Base-by-base conservation (phyloP, 2,797 vertebrate species). In the Pterois miles region DNA sequence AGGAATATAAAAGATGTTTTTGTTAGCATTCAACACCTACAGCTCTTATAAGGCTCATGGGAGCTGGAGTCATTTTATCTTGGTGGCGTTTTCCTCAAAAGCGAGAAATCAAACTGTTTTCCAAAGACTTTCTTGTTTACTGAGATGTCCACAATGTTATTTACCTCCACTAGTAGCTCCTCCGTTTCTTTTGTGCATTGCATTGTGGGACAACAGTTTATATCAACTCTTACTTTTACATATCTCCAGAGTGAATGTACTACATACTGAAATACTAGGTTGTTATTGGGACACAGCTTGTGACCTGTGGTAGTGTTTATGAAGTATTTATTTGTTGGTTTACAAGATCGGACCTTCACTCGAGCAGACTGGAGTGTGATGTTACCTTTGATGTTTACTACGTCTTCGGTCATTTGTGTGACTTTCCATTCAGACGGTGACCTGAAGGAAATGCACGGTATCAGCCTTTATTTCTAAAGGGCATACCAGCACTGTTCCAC, bases 111-210 rank as follows among this genome's bases (percentile, higher is more conserved):
- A 22, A 64, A 54, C 1, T 8, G 1, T 50, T 12, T 65, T 76
- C 81, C 79, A 83, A 82, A 90, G 81, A 71, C 25, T 76, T 31
- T 72, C 29, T 54, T 60, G 53, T 76, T 76, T 69, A 48, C 63
- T 57, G n/a, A 80, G 12, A 52, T 48, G 43, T n/a, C 50, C 31
- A 33, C 52, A 10, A 9, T 14, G 11, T 43, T 14, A 52, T 27
- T 38, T 57, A 75, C 54, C 31, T 78, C 12, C 11, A 53, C 43
- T 11, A 34, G 36, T 10, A 60, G 54, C 46, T 52, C 7, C 20
- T 13, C 13, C 3, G 9, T 50, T 70, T 60, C 5, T 48, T 78
- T 5, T n/a, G 6, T 48, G 36, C 46, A 27, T 27, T 43, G 54
- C 65, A 56, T 31, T 64, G n/a, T 74, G 53, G 50, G n/a, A 71